Conservation (phyloP, 2,888 invertebrate species). For the Scotopteryx bipunctaria region DNA sequence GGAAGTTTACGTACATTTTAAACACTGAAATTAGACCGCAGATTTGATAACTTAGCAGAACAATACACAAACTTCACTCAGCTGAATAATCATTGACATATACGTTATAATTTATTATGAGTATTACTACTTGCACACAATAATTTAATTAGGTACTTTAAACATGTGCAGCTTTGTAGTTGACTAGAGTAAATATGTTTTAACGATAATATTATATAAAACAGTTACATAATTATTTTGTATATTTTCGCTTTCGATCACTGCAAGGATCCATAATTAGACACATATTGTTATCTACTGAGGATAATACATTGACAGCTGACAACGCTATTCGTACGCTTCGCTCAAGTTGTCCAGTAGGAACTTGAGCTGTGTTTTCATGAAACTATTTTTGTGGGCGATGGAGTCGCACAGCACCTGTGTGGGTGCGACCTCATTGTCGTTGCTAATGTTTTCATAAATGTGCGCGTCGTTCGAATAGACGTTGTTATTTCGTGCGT, state of each 20-base stretch:
- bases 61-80: conserved; percentile 61
- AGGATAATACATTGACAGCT: conserved; percentile 73
- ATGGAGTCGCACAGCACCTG: conserved; percentile 76
- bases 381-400: conserved; percentile 76
- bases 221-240: conserved; percentile 62
- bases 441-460: conserved; percentile 75
- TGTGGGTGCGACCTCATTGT: conserved; percentile 75
- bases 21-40: conserved; percentile 53
- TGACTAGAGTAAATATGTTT: conserved; percentile 80
- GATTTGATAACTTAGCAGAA: conserved; percentile 47
- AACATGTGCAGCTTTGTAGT: conserved; percentile 79
- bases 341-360: conserved; percentile 86
- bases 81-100: conserved; percentile 58
- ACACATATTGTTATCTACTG: conserved; percentile 69
- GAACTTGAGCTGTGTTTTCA: conserved; percentile 83
- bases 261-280: conserved; percentile 82
- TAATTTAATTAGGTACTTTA: conserved; percentile 60
- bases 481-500: conserved; percentile 66
- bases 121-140: conserved; percentile 77
- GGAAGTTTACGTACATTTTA: conserved; percentile 35
- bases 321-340: conserved; percentile 84
- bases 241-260: conserved; percentile 76
- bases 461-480: conserved; percentile 51
- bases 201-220: conserved; percentile 70
- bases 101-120: conserved; percentile 51